A percentile compares a stretch with the other conserved stretches of the same genome.
phyloP scores from a whole-genome alignment of 1,140 invertebrate species.

The Drosophila hydei region DNA sequence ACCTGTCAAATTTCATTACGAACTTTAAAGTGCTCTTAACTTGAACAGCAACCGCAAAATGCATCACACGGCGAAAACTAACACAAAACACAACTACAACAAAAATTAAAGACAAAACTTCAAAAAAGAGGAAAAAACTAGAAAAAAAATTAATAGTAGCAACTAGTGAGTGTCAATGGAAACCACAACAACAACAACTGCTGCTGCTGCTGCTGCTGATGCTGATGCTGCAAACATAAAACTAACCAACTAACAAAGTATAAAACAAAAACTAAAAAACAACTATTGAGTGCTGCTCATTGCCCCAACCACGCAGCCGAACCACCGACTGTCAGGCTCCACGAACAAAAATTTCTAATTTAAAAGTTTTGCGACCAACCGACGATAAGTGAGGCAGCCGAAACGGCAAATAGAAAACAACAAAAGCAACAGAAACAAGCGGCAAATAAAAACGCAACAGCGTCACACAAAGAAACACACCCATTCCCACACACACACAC shows the following conservation, averaged over 20 bases:
- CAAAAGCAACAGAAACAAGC: slow-evolving; percentile 53
- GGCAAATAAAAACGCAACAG: slow-evolving; percentile 73
- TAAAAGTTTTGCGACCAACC: slow-evolving; percentile 81
- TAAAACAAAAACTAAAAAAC: slow-evolving; percentile 57
- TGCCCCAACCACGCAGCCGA: slow-evolving; percentile 3
- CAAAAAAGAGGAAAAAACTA: slow-evolving; percentile 60
- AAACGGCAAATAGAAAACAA: slow-evolving; percentile 66
- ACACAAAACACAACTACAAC: slow-evolving; percentile 11
- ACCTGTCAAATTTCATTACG: slow-evolving; percentile 66
- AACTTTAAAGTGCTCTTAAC: slow-evolving; percentile 62
- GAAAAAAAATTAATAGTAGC: slow-evolving; percentile 79
- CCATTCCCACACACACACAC: slow-evolving; percentile 22
- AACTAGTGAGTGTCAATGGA: slow-evolving; percentile 78
- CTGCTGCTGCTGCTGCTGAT: slow-evolving; percentile 17
- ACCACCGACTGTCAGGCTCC: slow-evolving; percentile 18
- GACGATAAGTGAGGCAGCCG: slow-evolving; percentile 65
- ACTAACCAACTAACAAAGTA: slow-evolving; percentile 78
- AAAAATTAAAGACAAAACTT: slow-evolving; percentile 11
- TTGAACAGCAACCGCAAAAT: slow-evolving; percentile 60
- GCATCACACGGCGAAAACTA: slow-evolving; percentile 34
- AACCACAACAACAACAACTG: slow-evolving; percentile 58
- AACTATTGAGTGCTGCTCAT: slow-evolving; percentile 76
- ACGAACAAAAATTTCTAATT: slow-evolving; percentile 82
- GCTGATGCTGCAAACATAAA: slow-evolving; percentile 57
- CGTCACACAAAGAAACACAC: slow-evolving; percentile 19